Base-by-base conservation (phyloP, 2,113 vertebrate genomes). In the Capricornis sumatraensis region DNA sequence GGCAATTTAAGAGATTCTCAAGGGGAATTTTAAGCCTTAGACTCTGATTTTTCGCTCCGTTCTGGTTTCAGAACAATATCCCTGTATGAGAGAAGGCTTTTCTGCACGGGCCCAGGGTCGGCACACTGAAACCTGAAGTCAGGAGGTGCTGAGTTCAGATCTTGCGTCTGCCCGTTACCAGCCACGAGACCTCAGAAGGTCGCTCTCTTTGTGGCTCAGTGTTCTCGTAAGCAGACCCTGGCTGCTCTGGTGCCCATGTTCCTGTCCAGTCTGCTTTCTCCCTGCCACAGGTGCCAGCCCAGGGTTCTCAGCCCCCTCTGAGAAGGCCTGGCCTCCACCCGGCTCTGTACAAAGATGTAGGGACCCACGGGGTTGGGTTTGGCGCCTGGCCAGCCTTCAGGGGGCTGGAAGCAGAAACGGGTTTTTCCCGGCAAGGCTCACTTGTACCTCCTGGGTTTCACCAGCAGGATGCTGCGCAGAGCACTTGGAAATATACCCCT, bases 81-180 rank as follows among this genome's bases (percentile, higher is more conserved):
- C 21, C 43, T 9, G 43, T 57, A 16, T 2, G 50, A 81, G 90
- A 43, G 43, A 28, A 88, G 21, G 45, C 12, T 13, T 28, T 53
- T 53, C 76, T 52, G 16, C 36, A 28, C 0, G 1, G 23, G 0
- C 1, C 23, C 43, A 1, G 4, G 21, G 11, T 53, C 45, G 60
- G 45, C n/a, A 33, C n/a, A 10, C 3, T 23, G 45, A 6, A 10
- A 8, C 14, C 52, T 36, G 86, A 60, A 36, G 45, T 60, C 78
- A 55, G 78, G n/a, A 88, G 62, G 23, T 2, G 12, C 13, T 27
- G 40, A 76, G 53, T 36, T 45, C 74, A 45, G 40, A 15, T 3
- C 33, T 21, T 11, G 19, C 5, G 3, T 1, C 50, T 50, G 45
- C 8, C 25, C 27, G 2, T 76, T 43, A 43, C 2, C 71, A 76